Percentiles rank a stretch among this genome's conserved stretches.
phyloP scores from a whole-genome alignment of 2,797 vertebrate species.

The Chloroceryle inda region DNA sequence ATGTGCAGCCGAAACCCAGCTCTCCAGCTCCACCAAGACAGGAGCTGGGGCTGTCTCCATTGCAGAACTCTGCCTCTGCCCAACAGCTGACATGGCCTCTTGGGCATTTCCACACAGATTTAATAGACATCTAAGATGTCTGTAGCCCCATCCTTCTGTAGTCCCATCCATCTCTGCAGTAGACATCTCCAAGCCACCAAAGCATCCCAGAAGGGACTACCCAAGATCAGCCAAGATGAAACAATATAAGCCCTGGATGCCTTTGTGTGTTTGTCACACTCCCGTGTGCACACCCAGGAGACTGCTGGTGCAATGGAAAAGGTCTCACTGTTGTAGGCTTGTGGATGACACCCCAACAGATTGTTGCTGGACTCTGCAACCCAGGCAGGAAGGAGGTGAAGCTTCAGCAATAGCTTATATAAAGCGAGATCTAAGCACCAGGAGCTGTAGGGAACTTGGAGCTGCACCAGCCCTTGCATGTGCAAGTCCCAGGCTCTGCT shows the following conservation, averaged over 20 bases:
- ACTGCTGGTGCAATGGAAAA: neutral
- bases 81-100: neutral
- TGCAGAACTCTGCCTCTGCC: neutral
- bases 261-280: neutral
- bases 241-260: accelerated
- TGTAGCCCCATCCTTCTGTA: neutral
- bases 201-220: neutral
- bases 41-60: neutral
- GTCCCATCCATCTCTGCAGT: neutral
- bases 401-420: accelerated
- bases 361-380: neutral
- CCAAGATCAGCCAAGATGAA: neutral
- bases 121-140: neutral
- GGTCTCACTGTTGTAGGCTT: neutral
- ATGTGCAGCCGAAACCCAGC: neutral
- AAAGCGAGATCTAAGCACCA: neutral
- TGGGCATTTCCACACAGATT: neutral
- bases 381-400: neutral
- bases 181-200: neutral
- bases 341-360: neutral
- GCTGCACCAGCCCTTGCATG: neutral
- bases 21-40: accelerated
- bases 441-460: neutral
- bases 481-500: neutral
- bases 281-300: neutral